A percentile compares a stretch with the other conserved stretches of the same genome.
Evolutionary conservation across 1,140 invertebrate species (phyloP).

Genomic region (Colletes latitarsis): DNA sequence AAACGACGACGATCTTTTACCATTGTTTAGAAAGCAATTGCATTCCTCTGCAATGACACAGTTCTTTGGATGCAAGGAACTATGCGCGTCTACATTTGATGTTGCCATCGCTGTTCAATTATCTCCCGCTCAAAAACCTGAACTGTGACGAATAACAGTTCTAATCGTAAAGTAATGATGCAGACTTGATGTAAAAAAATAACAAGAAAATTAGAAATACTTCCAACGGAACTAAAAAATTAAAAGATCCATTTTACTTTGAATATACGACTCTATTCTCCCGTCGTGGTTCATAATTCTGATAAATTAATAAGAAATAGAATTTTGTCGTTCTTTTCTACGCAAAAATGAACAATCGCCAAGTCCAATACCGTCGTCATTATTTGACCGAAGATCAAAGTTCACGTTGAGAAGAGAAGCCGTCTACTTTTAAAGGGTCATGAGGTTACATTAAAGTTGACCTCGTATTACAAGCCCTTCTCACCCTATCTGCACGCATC

Average conservation of each 20-base stretch:
- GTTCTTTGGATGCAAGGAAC: too few relatives aligned
- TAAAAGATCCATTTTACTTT: not conserved
- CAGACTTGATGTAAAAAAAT: too few relatives aligned
- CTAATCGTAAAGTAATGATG: too few relatives aligned
- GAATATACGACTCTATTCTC: not conserved
- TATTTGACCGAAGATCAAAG: slow-evolving; percentile 12
- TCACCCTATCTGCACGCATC: slow-evolving; percentile 13
- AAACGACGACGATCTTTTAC: too few relatives aligned
- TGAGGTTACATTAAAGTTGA: slow-evolving; percentile 49
- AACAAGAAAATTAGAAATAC: too few relatives aligned
- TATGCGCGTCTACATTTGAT: too few relatives aligned
- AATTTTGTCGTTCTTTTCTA: not conserved
- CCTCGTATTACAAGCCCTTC: slow-evolving; percentile 7
- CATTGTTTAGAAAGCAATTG: too few relatives aligned
- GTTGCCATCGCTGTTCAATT: too few relatives aligned
- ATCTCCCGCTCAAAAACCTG: too few relatives aligned
- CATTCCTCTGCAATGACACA: too few relatives aligned
- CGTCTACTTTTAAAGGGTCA: slow-evolving; percentile 45
- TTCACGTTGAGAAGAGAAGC: not conserved
- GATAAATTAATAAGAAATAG: not conserved
- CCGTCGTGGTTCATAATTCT: not conserved
- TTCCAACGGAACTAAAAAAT: not conserved
- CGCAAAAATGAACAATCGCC: not conserved
- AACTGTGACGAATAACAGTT: too few relatives aligned
- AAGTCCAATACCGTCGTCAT: not conserved